Evolutionary conservation across 2,888 invertebrate genomes (phyloP).

Genomic region (Cataglyphis rosenhaueri): DNA sequence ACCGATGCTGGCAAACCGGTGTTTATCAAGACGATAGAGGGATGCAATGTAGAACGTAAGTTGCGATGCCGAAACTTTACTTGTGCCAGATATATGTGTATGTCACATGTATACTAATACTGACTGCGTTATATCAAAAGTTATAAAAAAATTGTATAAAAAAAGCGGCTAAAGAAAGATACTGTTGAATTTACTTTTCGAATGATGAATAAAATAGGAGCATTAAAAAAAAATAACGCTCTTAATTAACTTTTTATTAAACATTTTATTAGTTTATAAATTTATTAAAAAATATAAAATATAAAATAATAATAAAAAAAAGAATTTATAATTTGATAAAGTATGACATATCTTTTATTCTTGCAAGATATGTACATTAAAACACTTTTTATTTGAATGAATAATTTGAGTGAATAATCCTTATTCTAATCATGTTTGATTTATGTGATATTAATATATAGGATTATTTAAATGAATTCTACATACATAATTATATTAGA

Average conservation of each 20-base stretch:
- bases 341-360: not conserved
- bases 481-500: not conserved
- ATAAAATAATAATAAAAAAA: not conserved
- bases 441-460: not conserved
- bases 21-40: conserved; percentile 91
- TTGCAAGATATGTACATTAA: not conserved
- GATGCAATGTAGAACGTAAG: conserved; percentile 93
- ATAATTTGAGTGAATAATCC: not conserved
- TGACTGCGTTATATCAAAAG: not conserved
- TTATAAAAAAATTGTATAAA: not conserved
- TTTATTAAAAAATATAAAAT: not conserved
- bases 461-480: not conserved
- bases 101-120: not conserved
- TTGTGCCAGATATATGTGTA: not conserved
- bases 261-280: not conserved
- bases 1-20: conserved; percentile 88
- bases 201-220: not conserved
- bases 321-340: not conserved
- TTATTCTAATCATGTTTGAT: not conserved
- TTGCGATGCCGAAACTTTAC: conserved; percentile 74
- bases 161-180: not conserved
- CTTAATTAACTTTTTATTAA: not conserved
- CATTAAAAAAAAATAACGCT: not conserved
- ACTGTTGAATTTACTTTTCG: not conserved
- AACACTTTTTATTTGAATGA: not conserved